Percentiles rank a stretch among this genome's conserved stretches.
phyloP scores from a whole-genome alignment of 2,113 vertebrate genomes.

The Stomatorhinus ivindoensis region DNA sequence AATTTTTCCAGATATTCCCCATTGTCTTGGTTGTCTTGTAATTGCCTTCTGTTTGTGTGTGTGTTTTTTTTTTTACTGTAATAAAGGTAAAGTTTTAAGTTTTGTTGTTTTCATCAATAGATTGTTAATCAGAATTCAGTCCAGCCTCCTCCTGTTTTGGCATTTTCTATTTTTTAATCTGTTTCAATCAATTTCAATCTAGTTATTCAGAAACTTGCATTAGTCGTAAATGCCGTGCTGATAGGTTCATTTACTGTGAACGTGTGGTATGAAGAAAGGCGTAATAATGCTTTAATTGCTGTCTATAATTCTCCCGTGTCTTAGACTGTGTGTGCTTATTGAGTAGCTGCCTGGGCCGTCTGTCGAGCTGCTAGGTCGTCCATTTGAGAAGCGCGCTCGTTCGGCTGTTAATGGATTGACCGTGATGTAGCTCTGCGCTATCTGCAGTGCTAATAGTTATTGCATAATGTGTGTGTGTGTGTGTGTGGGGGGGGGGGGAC shows the following conservation, averaged over 20 bases:
- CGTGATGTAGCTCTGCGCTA: not conserved
- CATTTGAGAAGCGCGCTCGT: not conserved
- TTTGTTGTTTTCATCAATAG: not conserved
- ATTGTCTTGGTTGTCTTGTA: not conserved
- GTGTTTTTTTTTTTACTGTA: not conserved
- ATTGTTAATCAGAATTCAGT: not conserved
- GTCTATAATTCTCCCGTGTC: not conserved
- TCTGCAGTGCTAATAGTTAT: not conserved
- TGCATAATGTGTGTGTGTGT: not conserved
- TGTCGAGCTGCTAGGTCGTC: not conserved
- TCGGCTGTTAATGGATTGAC: not conserved
- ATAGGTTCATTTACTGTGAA: not conserved
- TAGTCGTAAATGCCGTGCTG: not conserved
- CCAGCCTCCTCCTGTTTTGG: not conserved
- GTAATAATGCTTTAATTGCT: not conserved
- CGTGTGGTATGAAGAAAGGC: not conserved
- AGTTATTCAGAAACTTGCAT: not conserved
- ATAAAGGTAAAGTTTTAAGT: not conserved
- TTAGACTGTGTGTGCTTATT: not conserved
- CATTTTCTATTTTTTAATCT: not conserved
- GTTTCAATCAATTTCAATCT: not conserved
- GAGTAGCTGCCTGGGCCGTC: not conserved
- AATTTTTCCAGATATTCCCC: not conserved
- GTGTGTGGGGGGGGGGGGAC: not conserved
- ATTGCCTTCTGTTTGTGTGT: not conserved